These are phyloP conservation scores for Meriones psammophilus DNA, from an alignment of 2,797 vertebrate species.

Conservation along the genomic window DNA sequence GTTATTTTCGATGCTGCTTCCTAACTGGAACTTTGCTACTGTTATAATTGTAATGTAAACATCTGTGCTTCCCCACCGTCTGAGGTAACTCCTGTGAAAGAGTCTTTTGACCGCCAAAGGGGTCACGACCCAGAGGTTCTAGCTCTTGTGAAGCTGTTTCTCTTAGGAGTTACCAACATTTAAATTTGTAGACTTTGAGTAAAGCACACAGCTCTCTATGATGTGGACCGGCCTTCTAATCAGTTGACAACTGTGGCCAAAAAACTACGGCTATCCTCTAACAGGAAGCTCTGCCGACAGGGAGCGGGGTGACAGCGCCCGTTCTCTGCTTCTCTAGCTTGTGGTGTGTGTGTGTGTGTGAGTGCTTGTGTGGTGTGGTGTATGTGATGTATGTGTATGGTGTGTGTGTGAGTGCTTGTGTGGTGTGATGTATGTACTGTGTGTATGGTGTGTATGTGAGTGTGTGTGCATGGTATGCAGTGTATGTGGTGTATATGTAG, in stretches of 20 bases:
- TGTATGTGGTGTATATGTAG: background rate
- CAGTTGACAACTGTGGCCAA: background rate
- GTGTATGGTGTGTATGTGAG: background rate
- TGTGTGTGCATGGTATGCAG: too few species aligned
- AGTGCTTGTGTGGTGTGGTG: too few species aligned
- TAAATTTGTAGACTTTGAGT: background rate
- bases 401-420: too few species aligned
- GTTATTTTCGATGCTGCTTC: background rate
- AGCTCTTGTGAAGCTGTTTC: background rate
- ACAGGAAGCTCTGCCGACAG: background rate
- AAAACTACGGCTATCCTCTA: background rate
- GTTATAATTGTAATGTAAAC: background rate
- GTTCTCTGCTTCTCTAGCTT: background rate
- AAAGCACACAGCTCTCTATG: background rate
- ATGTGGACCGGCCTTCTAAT: background rate
- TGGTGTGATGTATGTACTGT: background rate
- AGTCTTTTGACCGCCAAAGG: background rate
- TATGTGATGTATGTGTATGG: too few species aligned
- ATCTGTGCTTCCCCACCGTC: background rate
- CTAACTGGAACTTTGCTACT: background rate
- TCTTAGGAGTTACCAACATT: background rate
- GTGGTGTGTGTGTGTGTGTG: background rate
- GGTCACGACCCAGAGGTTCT: background rate
- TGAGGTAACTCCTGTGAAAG: background rate
- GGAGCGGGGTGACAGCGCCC: background rate